Evolutionary conservation across 2,113 vertebrate species (phyloP), one percentile per base, ranked within the genome.

Genomic region (Vulpes lagopus): DNA sequence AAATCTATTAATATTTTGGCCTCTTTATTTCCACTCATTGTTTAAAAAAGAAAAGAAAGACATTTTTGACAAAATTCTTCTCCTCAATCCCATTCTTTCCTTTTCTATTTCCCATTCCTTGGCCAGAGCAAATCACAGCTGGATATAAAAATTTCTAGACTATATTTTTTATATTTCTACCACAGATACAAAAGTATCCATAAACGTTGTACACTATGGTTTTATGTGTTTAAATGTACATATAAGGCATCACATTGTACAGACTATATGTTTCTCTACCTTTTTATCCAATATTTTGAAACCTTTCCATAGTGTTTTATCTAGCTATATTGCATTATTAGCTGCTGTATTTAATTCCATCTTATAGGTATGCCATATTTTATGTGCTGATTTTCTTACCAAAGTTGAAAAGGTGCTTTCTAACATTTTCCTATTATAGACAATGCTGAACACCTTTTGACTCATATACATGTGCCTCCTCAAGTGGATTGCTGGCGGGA

Each of bases 341-440:
- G 35, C 5, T 80, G 15, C 27, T 95, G 1, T 23, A 59, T 90
- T 93, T 57, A 71, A 83, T 43, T 60, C 19, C 80, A 1, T 43
- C 35, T 85, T 88, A 22, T 59, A 69, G 17, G 78, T 20, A 49
- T 10, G 9, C 25, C 32, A 11, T 59, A 43, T 89, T 96, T 64
- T 27, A 22, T 92, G 35, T 86, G 65, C 76, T 87, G 11, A 60
- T 89, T 96, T 94, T 94, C 23, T 51, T 62, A 38, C 57, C 14
- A 76, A 11, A 10, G 38, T 25, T 64, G 14, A 38, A 55, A 76
- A 60, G 60, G 23, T 57, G 87, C 25, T 94, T 95, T 84, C 7
- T 35, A 91, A 0, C 16, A 30, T 65, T 81, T 76, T 83, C 43
- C 43, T 17, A 8, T 71, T 96, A 65, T 79, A 82, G 91, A 27